Evolutionary conservation across 2,797 vertebrate genomes (phyloP), one percentile per base, ranked within the genome.

Genomic region (Pagetopsis macropterus): DNA sequence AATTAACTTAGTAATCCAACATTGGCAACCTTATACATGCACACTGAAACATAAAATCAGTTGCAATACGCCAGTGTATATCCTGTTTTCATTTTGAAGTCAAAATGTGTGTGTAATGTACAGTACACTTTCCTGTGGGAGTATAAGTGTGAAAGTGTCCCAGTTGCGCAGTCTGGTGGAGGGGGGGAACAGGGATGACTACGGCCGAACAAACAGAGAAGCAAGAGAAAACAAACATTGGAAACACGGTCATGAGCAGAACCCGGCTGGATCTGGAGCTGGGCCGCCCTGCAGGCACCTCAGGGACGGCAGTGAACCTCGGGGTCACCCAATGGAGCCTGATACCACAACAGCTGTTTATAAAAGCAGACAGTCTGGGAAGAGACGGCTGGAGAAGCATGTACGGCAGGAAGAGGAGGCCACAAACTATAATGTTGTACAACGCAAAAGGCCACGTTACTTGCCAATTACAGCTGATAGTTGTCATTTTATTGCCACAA

Each of bases 141-240:
- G 81, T 85, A 82, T 90, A 93, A 89, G 90, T 91, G 89, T 91
- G 84, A 92, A 92, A 91, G 84, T 87, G 83, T 88, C 85, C 89
- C 70, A 79, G 84, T 77, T 86, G 79, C 70, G 58, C 65, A 70
- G 81, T 79, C 66, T 78, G 70, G 45, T 78, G 70, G 45, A 79
- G 83, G 80, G 79, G 72, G 82, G 75, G 85, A 83, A 88, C 84
- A 86, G 86, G 82, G 85, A 86, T 14, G 67, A 87, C 82, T 88
- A 69, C 61, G 61, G 64, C 81, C 71, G 55, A 84, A 81, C 87
- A 92, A 93, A 92, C 89, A 90, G 71, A 84, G 73, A 80, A 70
- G 72, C 82, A 85, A 90, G 81, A 82, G 72, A 90, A 92, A 93
- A 92, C 87, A 91, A 93, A 93, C 81, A 87, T 4, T 90, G 81